These are phyloP conservation scores for Diaperis boleti DNA, from an alignment of 2,888 invertebrate genomes.

Conservation along the genomic window DNA sequence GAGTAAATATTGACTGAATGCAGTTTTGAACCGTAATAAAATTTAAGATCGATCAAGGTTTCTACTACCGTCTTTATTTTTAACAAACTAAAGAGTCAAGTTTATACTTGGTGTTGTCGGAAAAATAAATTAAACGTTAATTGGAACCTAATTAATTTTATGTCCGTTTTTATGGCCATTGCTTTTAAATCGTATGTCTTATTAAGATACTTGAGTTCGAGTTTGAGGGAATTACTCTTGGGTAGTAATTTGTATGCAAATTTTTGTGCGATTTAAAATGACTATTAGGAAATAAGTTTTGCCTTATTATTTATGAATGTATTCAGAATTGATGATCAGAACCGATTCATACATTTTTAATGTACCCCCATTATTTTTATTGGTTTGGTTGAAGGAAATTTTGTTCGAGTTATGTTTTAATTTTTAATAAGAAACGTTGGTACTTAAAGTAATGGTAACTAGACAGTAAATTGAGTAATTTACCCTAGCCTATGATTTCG, in stretches of 20 bases:
- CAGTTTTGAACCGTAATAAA: constrained; percentile 29
- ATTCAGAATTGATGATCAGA: constrained; percentile 29
- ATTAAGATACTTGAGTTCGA: constrained; percentile 13
- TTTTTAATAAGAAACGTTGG: too few relatives aligned
- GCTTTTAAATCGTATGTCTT: constrained; percentile 15
- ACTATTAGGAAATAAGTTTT: constrained; percentile 7
- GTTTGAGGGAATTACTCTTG: background rate
- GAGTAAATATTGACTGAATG: constrained; percentile 22
- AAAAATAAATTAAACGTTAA: constrained; percentile 15
- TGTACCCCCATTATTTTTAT: constrained; percentile 4
- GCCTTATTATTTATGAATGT: constrained; percentile 18
- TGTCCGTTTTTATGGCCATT: constrained; percentile 8
- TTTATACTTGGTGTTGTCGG: constrained; percentile 5
- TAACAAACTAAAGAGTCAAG: background rate
- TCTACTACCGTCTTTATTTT: background rate
- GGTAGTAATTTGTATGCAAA: constrained; percentile 8
- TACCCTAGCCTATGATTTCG: too few relatives aligned
- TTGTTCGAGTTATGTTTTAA: background rate
- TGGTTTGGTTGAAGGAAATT: background rate
- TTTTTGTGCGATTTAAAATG: background rate
- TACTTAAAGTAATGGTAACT: too few relatives aligned
- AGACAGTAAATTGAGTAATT: too few relatives aligned
- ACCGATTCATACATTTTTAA: constrained; percentile 19
- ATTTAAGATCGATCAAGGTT: background rate
- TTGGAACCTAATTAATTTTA: constrained; percentile 21